Percentiles rank a stretch among this genome's conserved stretches.
Conservation (phyloP, 2,888 invertebrate genomes). For the Margaritifera margaritifera region DNA sequence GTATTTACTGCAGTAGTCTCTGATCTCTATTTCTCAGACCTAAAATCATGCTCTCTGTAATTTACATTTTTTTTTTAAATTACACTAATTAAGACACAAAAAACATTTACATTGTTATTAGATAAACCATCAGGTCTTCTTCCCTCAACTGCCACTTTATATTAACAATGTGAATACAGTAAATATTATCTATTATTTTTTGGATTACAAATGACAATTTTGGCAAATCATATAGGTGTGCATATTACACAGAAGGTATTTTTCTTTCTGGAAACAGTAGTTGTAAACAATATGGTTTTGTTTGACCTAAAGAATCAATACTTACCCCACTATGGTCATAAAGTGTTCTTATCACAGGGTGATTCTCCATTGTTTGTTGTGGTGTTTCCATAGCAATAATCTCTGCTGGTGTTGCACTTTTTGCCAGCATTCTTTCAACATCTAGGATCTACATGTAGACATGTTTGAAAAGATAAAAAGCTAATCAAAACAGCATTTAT, state of each 20-base stretch:
- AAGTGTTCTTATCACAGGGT: conserved; percentile 97
- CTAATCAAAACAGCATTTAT: neutral
- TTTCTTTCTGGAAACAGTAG: neutral
- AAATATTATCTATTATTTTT: too few species aligned
- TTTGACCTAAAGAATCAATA: neutral
- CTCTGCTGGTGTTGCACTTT: conserved; percentile 83
- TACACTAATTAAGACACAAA: too few species aligned
- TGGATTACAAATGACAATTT: neutral
- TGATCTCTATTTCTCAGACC: too few species aligned
- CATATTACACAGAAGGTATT: neutral
- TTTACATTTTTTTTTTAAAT: too few species aligned
- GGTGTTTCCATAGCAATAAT: conserved; percentile 72
- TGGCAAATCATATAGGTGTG: neutral
- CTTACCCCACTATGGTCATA: conserved; percentile 92
- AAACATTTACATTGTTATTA: too few species aligned
- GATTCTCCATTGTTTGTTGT: conserved; percentile 84
- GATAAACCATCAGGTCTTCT: too few species aligned
- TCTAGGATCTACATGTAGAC: conserved; percentile 84
- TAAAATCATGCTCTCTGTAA: too few species aligned
- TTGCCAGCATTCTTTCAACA: conserved; percentile 98
- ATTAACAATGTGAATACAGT: too few species aligned
- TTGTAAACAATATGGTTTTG: neutral
- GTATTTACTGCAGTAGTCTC: too few species aligned
- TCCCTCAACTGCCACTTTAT: too few species aligned
- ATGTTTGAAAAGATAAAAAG: neutral